phyloP scores from a whole-genome alignment of 2,888 invertebrate genomes.

The Nomada fabriciana region DNA sequence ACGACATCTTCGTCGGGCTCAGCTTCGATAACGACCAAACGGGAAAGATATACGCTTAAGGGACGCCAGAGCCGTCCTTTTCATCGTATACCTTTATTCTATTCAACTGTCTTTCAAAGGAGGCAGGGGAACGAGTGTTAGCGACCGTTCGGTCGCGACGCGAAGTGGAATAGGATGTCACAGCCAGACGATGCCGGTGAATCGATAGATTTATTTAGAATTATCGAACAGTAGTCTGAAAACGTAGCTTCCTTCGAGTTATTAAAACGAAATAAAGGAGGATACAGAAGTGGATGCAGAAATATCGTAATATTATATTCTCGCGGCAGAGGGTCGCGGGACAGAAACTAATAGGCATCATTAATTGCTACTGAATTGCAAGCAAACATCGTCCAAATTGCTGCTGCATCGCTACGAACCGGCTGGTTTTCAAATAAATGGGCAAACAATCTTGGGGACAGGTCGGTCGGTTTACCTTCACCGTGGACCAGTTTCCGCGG shows the following conservation, averaged over 20 bases:
- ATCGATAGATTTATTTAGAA: conserved; percentile 35
- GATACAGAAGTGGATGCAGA: background rate
- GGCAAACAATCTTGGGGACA: conserved; percentile 16
- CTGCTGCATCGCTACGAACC: conserved; percentile 3
- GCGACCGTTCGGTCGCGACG: conserved; percentile 20
- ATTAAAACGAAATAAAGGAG: too few species aligned
- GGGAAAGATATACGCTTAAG: conserved; percentile 28
- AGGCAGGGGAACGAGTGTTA: conserved; percentile 3
- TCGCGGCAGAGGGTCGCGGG: too few species aligned
- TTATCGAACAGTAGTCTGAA: conserved; percentile 14
- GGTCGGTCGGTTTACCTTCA: conserved; percentile 29
- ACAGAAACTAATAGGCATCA: background rate
- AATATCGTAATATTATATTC: too few species aligned
- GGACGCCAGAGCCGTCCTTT: conserved; percentile 39
- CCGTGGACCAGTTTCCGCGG: background rate
- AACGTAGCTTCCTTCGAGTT: background rate
- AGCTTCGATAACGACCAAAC: conserved; percentile 36
- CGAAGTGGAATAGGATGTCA: conserved; percentile 51
- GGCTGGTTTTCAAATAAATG: conserved; percentile 15
- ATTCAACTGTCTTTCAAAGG: conserved; percentile 41
- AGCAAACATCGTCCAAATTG: background rate
- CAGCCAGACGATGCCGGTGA: conserved; percentile 31
- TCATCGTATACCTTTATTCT: conserved; percentile 48
- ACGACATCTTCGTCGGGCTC: conserved; percentile 33
- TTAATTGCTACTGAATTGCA: conserved; percentile 21